Evolutionary conservation across 2,113 vertebrate species (phyloP).

Genomic region (Platysteira castanea): DNA sequence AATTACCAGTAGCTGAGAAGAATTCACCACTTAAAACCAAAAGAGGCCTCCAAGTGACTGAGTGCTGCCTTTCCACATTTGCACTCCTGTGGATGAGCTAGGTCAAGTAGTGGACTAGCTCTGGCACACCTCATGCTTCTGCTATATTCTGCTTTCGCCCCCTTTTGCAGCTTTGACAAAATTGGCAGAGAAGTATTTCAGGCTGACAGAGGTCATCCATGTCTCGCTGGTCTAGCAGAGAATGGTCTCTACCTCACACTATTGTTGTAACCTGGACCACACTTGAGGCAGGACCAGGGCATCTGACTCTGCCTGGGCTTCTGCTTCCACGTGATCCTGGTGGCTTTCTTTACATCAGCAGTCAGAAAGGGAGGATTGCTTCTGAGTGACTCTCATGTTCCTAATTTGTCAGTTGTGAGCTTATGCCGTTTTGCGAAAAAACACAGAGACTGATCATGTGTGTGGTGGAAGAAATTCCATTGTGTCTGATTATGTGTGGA

Average conservation of each 20-base stretch:
- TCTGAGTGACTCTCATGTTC: not conserved
- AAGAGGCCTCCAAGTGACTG: not conserved
- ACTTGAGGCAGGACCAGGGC: not conserved
- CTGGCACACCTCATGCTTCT: not conserved
- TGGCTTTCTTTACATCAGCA: not conserved
- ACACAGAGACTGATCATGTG: not conserved
- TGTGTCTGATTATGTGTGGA: not conserved
- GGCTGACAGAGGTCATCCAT: not conserved
- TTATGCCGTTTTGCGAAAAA: not conserved
- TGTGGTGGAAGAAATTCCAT: not conserved
- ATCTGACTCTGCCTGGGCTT: not conserved
- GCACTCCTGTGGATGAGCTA: not conserved
- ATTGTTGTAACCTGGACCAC: accelerated
- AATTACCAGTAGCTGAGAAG: not conserved
- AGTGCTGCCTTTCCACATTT: not conserved
- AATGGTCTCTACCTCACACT: accelerated
- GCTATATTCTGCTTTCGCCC: not conserved
- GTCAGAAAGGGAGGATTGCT: not conserved
- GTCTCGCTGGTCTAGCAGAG: accelerated
- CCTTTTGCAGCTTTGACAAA: not conserved
- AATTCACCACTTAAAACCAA: not conserved
- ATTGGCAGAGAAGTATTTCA: not conserved
- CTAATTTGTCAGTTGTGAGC: not conserved
- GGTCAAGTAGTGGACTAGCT: not conserved
- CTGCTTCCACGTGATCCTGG: not conserved